Percentiles rank a stretch among this genome's conserved stretches.
phyloP scores from a whole-genome alignment of 2,888 invertebrate species.

The Sphaerolaimus hirsutus region DNA sequence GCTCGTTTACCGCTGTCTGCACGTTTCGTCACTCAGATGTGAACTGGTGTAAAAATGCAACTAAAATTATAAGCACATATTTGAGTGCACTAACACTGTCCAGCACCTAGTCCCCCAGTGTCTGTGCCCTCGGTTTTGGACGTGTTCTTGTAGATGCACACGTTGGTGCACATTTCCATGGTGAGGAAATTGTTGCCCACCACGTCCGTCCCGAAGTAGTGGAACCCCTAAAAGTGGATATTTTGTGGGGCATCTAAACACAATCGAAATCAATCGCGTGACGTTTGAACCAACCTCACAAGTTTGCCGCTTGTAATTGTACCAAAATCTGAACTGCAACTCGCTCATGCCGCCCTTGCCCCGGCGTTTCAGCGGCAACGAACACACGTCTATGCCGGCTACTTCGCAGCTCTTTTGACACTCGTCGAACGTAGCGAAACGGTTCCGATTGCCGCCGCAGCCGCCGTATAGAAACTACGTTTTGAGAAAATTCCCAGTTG shows the following conservation, averaged over 20 bases:
- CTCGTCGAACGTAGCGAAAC: slow-evolving; percentile 15
- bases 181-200: slow-evolving; percentile 14
- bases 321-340: slow-evolving; percentile 9
- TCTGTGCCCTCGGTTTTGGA: not conserved
- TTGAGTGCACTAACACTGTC: too few relatives aligned
- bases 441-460: slow-evolving; percentile 17
- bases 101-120: too few relatives aligned
- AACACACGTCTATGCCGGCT: slow-evolving; percentile 11
- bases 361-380: slow-evolving; percentile 13
- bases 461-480: slow-evolving; percentile 21
- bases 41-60: not conserved
- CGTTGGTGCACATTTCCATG: not conserved
- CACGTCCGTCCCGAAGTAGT: slow-evolving; percentile 21
- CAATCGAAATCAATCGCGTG: not conserved
- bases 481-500: too few relatives aligned
- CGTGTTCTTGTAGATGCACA: not conserved
- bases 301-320: not conserved
- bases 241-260: not conserved
- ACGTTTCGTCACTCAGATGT: not conserved
- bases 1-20: not conserved
- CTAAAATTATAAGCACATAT: not conserved
- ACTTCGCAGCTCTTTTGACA: slow-evolving; percentile 18
- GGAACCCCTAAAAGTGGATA: slow-evolving; percentile 11
- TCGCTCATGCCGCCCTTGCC: slow-evolving; percentile 18
- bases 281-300: not conserved